A percentile compares a stretch with the other conserved stretches of the same genome.
phyloP scores from a whole-genome alignment of 2,888 invertebrate genomes.

The Sycophila texana region DNA sequence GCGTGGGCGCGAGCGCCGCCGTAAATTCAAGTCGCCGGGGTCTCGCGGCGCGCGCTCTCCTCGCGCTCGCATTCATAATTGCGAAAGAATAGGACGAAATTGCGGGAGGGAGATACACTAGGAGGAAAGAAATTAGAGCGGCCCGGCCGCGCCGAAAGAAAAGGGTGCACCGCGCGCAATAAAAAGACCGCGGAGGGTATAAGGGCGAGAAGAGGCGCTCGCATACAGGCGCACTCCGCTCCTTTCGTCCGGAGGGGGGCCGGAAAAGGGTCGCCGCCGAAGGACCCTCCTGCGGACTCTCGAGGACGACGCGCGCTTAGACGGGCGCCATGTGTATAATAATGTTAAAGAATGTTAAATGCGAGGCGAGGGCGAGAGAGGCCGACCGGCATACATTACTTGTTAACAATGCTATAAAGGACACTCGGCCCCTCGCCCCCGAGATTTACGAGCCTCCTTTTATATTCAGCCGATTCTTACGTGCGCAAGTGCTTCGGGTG shows the following conservation, averaged over 20 bases:
- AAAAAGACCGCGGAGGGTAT: slow-evolving; percentile 43
- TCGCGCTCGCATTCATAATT: slow-evolving; percentile 52
- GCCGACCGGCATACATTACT: slow-evolving; percentile 73
- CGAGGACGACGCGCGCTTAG: slow-evolving; percentile 59
- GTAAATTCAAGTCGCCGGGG: slow-evolving; percentile 49
- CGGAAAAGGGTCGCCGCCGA: slow-evolving; percentile 44
- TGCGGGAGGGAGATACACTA: slow-evolving; percentile 18
- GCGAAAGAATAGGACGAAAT: slow-evolving; percentile 56
- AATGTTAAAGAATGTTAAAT: slow-evolving; percentile 75
- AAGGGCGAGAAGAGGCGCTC: slow-evolving; percentile 30
- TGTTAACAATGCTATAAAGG: slow-evolving; percentile 76
- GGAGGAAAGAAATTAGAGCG: slow-evolving; percentile 54
- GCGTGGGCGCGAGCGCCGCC: slow-evolving; percentile 13
- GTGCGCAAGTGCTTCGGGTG: not conserved
- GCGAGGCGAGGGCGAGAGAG: slow-evolving; percentile 61
- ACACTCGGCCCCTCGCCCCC: slow-evolving; percentile 68
- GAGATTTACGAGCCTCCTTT: slow-evolving; percentile 58
- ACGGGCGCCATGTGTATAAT: slow-evolving; percentile 75
- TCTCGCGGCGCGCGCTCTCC: slow-evolving; percentile 9
- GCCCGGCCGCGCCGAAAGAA: slow-evolving; percentile 26
- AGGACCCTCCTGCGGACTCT: slow-evolving; percentile 1
- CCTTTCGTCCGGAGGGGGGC: slow-evolving; percentile 25
- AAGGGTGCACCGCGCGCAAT: slow-evolving; percentile 40
- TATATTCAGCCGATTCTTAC: slow-evolving; percentile 58
- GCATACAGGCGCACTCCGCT: not conserved